Evolutionary conservation across 2,113 vertebrate species (phyloP).

Genomic region (Strix uralensis): DNA sequence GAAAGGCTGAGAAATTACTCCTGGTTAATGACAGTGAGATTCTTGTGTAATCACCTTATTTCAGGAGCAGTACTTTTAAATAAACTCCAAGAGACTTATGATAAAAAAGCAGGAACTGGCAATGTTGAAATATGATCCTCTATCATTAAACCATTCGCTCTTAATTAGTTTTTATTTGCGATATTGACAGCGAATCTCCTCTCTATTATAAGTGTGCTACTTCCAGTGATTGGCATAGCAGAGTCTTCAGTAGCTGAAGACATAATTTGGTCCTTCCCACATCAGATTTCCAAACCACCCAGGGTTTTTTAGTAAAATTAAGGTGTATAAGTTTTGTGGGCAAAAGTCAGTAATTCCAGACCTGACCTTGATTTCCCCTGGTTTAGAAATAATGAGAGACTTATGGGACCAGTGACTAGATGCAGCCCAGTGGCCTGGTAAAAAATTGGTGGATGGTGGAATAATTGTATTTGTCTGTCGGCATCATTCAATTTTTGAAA

Average conservation of each 20-base stretch:
- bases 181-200: slow-evolving; percentile 26
- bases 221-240: neutral
- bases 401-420: neutral
- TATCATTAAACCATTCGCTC: neutral
- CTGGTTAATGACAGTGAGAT: slow-evolving; percentile 26
- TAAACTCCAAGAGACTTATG: slow-evolving; percentile 2
- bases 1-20: slow-evolving; percentile 38
- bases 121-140: neutral
- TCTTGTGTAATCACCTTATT: slow-evolving; percentile 33
- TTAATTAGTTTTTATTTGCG: slow-evolving; percentile 61
- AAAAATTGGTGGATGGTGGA: neutral
- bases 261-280: neutral
- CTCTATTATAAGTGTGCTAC: neutral
- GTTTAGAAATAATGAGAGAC: neutral
- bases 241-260: neutral
- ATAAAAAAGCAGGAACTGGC: neutral
- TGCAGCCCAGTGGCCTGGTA: neutral
- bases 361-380: neutral
- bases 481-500: neutral
- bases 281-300: neutral
- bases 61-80: slow-evolving; percentile 39
- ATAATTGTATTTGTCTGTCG: neutral
- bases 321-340: neutral
- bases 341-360: neutral
- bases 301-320: neutral